Base-by-base conservation (phyloP, 2,797 vertebrate genomes). In the Buceros bicornis region DNA sequence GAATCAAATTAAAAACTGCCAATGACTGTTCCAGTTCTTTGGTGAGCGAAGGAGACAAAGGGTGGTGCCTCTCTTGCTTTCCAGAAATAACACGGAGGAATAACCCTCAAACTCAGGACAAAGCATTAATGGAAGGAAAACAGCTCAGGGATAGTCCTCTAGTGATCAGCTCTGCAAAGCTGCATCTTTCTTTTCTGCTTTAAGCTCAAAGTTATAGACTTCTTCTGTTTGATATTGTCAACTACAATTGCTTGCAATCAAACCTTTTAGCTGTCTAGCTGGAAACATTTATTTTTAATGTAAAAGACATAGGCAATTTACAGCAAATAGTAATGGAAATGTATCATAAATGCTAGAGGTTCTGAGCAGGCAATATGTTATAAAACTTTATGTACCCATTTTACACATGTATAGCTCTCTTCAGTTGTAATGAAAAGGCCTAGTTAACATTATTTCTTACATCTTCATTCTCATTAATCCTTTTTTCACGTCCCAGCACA, bases 221-320 rank as follows among this genome's bases (percentile, higher is more conserved):
- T 88, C 57, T 89, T 76, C 57, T 51, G 40, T 93, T 92, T 90
- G 84, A 47, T 82, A 87, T 65, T 79, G 86, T 79, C 87, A 87
- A 29, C 58, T 92, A 33, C 84, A 93, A 94, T 90, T 69, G 88
- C 93, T 87, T 89, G 65, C 81, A 92, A 87, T 96, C 90, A 96
- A 96, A 90, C 40, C 82, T 96, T 95, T 96, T 90, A 95, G 91
- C 90, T 94, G 90, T 95, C 94, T 95, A 45, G 72, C 54, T 96
- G 95, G 60, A 91, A 81, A 78, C 58, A 90, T 94, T 97, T 97
- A 94, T 71, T 77, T 95, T 97, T 95, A 91, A 93, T 95, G 86
- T 91, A 94, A 95, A 93, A 96, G 83, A 87, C 85, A 83, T 56
- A 94, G 95, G 86, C 91, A 97, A 95, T 97, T 97, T 95, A 93